Evolutionary conservation across 2,113 vertebrate genomes (phyloP).

Genomic region (Manacus vitellinus): DNA sequence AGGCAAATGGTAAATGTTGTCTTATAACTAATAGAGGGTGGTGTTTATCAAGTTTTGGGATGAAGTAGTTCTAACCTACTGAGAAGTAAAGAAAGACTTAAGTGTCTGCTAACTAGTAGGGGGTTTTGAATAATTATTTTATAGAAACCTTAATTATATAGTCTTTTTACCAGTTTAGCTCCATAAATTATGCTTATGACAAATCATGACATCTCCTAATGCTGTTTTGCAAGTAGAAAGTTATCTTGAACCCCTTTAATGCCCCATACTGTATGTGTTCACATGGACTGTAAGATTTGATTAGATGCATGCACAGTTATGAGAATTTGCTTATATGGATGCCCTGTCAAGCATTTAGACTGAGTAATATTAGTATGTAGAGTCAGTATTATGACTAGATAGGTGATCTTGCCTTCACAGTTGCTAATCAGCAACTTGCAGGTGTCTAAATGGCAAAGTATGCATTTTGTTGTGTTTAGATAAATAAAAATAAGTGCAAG

Average conservation of each 20-base stretch:
- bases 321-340: neutral
- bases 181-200: neutral
- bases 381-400: neutral
- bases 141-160: neutral
- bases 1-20: neutral
- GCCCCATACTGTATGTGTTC: neutral
- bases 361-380: neutral
- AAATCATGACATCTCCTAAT: neutral
- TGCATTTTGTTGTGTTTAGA: neutral
- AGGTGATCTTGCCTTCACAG: neutral
- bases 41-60: neutral
- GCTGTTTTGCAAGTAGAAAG: neutral
- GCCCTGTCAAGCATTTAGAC: neutral
- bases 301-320: accelerated
- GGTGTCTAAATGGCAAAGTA: neutral
- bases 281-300: neutral
- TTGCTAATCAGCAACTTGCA: neutral
- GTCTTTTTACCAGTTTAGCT: neutral
- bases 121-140: neutral
- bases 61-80: neutral
- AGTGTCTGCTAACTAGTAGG: neutral
- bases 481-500: neutral
- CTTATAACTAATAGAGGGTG: neutral
- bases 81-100: neutral
- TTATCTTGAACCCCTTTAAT: neutral